Conservation (phyloP, 2,797 vertebrate genomes). For the Micropoecilia bifurca region DNA sequence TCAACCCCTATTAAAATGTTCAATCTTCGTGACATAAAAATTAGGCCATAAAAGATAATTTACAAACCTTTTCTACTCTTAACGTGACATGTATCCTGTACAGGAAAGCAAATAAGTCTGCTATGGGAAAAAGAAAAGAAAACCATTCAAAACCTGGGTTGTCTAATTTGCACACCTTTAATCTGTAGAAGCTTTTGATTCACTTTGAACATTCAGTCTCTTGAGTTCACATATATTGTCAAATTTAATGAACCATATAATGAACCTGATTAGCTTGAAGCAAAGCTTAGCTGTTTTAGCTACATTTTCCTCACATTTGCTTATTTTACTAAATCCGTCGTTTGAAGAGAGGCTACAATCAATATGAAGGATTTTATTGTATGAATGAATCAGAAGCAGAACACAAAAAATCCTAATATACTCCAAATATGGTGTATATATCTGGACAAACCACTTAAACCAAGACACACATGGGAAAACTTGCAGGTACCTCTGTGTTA, state of each 20-base stretch:
- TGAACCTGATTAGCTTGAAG: background rate
- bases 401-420: background rate
- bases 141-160: background rate
- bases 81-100: background rate
- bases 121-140: background rate
- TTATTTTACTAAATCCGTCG: background rate
- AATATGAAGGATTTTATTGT: background rate
- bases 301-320: background rate
- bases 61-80: background rate
- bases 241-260: background rate
- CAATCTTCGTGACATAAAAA: background rate
- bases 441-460: background rate
- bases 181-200: background rate
- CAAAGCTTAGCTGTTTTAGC: background rate
- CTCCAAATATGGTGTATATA: background rate
- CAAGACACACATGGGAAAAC: too few species aligned
- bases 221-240: background rate
- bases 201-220: background rate
- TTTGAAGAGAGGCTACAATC: background rate
- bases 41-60: background rate
- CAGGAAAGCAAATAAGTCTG: background rate
- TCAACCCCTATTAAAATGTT: background rate
- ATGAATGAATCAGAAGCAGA: background rate
- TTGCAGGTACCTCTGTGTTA: too few species aligned
- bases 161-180: background rate